Evolutionary conservation across 2,888 invertebrate genomes (phyloP), one percentile per base, ranked within the genome.

Genomic region (Dryococelus australis): DNA sequence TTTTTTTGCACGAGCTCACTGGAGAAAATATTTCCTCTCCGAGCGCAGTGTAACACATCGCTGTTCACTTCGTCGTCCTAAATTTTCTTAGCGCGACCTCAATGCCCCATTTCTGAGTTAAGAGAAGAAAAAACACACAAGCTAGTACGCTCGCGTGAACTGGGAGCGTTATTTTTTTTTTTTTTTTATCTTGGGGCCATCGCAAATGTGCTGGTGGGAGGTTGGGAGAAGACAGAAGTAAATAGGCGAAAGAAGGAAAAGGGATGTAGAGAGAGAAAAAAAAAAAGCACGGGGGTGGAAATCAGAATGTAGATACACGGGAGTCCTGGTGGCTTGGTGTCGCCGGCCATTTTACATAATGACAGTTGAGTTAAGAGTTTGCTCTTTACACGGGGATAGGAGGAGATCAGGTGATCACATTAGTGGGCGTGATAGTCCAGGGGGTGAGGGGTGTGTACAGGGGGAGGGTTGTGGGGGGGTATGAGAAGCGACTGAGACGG

Each of bases 391-490:
- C 83, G 35, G 83, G 26, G 83, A 43, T 20, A 83, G 83, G 28
- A 83, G 43, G 35, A 83, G 83, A 83, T 83, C 83, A 83, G 83
- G 83, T 83, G 83, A 83, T 83, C 83, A 83, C 83, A 83, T 83
- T 83, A 83, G 83, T 83, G 83, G 83, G 83, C 35, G 43, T 6
- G 35, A 83, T 83, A 9, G 83, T 26, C 20, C 65, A 16, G 13
- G 51, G 51, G 12, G 51, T 20, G 13, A 6, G 2, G 65, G n/a
- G 65, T 3, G 35, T 2, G 83, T 35, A 28, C 9, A 28, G 20
- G 83, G 28, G 26, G 24, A 0, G 20, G n/a, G 43, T 27, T 24
- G 83, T 35, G 24, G 65, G 65, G 65, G 65, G n/a, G 20, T 3
- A 10, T 47, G 35, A 35, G 4, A 35, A 3, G 35, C 8, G 47